These are phyloP conservation scores for Atta texana DNA, from an alignment of 1,140 invertebrate genomes.

Conservation along the genomic window DNA sequence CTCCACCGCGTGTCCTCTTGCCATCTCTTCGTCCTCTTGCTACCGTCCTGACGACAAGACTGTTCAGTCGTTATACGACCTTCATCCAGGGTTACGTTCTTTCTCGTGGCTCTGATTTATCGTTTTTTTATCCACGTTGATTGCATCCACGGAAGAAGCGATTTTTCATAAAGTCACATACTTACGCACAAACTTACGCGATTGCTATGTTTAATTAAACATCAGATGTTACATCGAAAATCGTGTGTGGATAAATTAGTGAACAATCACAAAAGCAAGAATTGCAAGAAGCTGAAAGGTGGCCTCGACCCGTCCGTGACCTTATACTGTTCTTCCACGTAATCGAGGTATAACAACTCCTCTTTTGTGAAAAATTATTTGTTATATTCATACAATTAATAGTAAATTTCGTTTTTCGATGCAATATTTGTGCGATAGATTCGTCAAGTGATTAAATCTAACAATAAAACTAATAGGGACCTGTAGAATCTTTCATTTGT, in stretches of 20 bases:
- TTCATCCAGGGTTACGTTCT: conserved; percentile 60
- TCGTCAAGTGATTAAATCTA: neutral
- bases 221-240: neutral
- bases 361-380: neutral
- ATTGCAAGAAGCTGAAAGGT: neutral
- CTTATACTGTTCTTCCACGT: neutral
- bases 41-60: conserved; percentile 59
- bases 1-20: conserved; percentile 53
- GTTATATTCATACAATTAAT: neutral
- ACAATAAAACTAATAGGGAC: neutral
- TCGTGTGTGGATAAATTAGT: conserved; percentile 23
- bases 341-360: conserved; percentile 36
- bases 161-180: neutral
- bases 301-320: neutral
- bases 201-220: conserved; percentile 14
- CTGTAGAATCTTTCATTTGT: neutral
- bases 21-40: conserved; percentile 64
- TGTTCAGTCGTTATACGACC: conserved; percentile 72
- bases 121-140: conserved; percentile 3
- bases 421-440: neutral
- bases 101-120: conserved; percentile 11
- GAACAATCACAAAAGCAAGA: conserved; percentile 27
- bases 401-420: neutral
- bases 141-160: conserved; percentile 1
- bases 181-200: neutral